phyloP scores from a whole-genome alignment of 1,140 invertebrate species.

The Calosoma granatense region DNA sequence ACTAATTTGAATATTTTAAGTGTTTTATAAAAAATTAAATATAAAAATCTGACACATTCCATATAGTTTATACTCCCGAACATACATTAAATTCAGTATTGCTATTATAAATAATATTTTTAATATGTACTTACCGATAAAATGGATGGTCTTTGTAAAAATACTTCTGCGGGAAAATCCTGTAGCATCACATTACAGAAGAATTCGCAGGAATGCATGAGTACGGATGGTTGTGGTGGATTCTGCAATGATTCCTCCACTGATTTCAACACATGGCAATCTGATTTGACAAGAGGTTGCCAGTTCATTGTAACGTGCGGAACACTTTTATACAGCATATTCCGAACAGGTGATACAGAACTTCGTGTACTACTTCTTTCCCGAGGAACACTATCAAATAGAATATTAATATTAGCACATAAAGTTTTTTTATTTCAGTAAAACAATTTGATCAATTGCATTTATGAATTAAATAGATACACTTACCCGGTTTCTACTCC shows the following conservation, averaged over 20 bases:
- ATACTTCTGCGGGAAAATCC: conserved; percentile 59
- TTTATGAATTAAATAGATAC: neutral
- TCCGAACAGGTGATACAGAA: conserved; percentile 14
- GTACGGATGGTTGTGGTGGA: conserved; percentile 19
- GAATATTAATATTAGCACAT: too few species aligned
- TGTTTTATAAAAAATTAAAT: too few species aligned
- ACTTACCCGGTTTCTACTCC: neutral
- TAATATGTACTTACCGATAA: conserved; percentile 38
- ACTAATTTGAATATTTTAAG: too few species aligned
- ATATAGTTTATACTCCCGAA: too few species aligned
- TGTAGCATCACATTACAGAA: conserved; percentile 52
- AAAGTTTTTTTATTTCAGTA: neutral
- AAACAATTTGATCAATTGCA: too few species aligned
- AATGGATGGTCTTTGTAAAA: conserved; percentile 52
- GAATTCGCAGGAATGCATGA: conserved; percentile 43
- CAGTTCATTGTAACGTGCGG: conserved; percentile 18
- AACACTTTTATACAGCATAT: conserved; percentile 7
- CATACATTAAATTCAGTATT: too few species aligned
- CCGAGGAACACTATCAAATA: too few species aligned
- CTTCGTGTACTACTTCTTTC: too few species aligned
- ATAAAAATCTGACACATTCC: too few species aligned
- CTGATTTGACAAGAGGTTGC: conserved; percentile 29
- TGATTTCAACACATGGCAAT: conserved; percentile 28
- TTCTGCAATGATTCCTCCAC: conserved; percentile 28
- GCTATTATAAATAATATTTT: too few species aligned